Base-by-base conservation (phyloP, 2,888 invertebrate species). In the Leptinotarsa rubiginosa region DNA sequence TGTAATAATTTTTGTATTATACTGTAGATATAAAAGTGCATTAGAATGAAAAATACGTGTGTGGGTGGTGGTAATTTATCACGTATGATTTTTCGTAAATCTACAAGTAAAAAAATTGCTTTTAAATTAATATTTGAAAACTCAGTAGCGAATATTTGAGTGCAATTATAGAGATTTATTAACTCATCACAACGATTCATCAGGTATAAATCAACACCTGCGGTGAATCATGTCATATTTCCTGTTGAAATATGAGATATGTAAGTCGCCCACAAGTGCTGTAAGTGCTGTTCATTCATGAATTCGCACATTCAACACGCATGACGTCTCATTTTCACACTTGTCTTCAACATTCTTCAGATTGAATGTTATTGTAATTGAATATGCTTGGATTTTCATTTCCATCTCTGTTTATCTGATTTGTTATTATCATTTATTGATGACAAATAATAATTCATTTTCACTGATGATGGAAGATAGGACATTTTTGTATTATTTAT, bases 231-330 rank as follows among this genome's bases (percentile, higher is more conserved):
- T 41, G 52, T 68, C 54, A 54, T 68, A 68, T 54, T 68, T 68
- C 68, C 68, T 68, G 68, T 54, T 68, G 68, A 52, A 68, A 67
- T 67, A 67, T 50, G 52, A 67, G 22, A 67, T 67, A 67, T 68
- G 25, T 54, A n/a, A 54, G 25, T 68, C 68, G 68, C 68, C 68
- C 68, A 68, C 68, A 50, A 68, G 16, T 52, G 41, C 18, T 54
- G 22, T 68, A 50, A 68, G 10, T 52, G 68, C 54, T 54, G n/a
- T 68, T 68, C 68, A 68, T 68, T 68, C 41, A 68, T 52, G 54
- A 68, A 68, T 68, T 31, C 31, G 68, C 68, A 52, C 68, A 68
- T 54, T 68, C 20, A 47, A 68, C 68, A 68, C 54, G 52, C 54
- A 18, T 54, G 18, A 54, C 31, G 54, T 54, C 52, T 68, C 52